These are phyloP conservation scores for Diorhabda elongata DNA, from an alignment of 1,140 invertebrate species.

Conservation along the genomic window DNA sequence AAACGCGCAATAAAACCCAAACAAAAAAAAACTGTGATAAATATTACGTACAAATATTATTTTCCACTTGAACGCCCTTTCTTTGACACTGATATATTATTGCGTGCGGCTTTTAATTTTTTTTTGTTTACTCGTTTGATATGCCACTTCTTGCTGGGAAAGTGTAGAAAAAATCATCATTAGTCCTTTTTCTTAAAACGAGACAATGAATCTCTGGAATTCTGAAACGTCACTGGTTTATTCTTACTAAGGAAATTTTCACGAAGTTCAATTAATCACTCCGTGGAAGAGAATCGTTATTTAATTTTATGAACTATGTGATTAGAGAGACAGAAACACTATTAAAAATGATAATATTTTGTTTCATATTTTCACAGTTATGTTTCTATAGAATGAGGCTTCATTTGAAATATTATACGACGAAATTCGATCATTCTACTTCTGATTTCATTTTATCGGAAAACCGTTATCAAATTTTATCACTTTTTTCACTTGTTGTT, in stretches of 20 bases:
- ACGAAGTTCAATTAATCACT: neutral
- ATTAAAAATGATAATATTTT: too few relatives aligned
- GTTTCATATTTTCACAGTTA: too few relatives aligned
- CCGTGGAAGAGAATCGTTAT: neutral
- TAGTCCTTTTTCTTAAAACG: neutral
- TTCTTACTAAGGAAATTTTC: neutral
- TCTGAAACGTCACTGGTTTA: neutral
- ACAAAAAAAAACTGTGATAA: neutral
- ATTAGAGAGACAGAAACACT: too few relatives aligned
- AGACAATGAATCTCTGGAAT: neutral
- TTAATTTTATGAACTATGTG: too few relatives aligned
- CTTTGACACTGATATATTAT: conserved; percentile 1
- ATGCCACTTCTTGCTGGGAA: neutral
- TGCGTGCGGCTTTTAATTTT: neutral
- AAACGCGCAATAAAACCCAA: neutral
- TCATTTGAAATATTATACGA: too few relatives aligned
- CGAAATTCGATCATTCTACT: too few relatives aligned
- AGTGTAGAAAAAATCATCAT: neutral
- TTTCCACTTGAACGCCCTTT: neutral
- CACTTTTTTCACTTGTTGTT: too few relatives aligned
- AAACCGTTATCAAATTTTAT: too few relatives aligned
- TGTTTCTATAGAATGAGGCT: too few relatives aligned
- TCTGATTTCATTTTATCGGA: too few relatives aligned
- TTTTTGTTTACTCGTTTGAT: neutral
- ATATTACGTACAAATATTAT: conserved; percentile 1